Evolutionary conservation across 2,113 vertebrate species (phyloP), one percentile per base, ranked within the genome.

Genomic region (Hucho hucho): DNA sequence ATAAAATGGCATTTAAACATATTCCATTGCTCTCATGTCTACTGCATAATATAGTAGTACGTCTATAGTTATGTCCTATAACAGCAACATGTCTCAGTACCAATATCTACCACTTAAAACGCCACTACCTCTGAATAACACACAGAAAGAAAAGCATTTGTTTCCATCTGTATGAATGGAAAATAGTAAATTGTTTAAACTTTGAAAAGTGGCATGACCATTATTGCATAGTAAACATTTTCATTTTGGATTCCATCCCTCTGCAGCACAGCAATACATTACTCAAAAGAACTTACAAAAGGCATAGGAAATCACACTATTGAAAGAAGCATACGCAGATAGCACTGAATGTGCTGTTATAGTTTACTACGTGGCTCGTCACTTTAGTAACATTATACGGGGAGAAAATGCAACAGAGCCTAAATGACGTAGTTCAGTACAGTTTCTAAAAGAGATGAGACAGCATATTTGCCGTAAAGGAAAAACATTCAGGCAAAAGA

Each of bases 141-240:
- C 4, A 20, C 53, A 28, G 26, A 67, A 16, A 74, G 61, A 53
- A 49, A 68, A 80, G 77, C 84, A 87, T 4, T 53, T 65, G 69
- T 47, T 75, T 56, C 74, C 29, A 46, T 67, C 65, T 76, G 73
- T n/a, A 63, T 76, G 76, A 64, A 64, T 69, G 32, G 13, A 76
- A 70, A 22, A 63, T 1, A 47, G 65, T 73, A 61, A 49, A 73
- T 18, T 64, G 29, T 73, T 69, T 25, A 77, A 76, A 67, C 70
- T 28, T 77, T 82, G 84, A 80, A 79, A 75, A 84, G 77, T 87
- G 37, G 32, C 70, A 69, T 86, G 81, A 83, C 70, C 1, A 81
- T 87, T 76, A 84, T 90, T 93, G 91, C 92, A 93, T 93, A 92
- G 89, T 86, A 86, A 85, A 88, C 83, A 90, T 87, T 75, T 83